Percentiles rank a stretch among this genome's conserved stretches.
These are phyloP conservation scores for Pyralis farinalis DNA, from an alignment of 2,888 invertebrate genomes.

Conservation along the genomic window DNA sequence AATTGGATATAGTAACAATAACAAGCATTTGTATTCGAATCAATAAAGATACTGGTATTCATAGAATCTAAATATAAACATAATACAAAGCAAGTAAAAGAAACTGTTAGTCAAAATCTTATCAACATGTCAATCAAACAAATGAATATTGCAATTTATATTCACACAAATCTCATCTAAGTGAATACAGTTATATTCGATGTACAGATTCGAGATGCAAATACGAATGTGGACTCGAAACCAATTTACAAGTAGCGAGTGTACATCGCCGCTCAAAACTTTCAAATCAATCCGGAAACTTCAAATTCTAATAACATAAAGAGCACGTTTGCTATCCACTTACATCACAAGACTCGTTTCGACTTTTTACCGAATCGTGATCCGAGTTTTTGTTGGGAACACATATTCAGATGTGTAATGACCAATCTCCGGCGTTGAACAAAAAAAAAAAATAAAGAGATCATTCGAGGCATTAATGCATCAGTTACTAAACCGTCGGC, in stretches of 20 bases:
- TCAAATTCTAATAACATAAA: slow-evolving; percentile 71
- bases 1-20: too few relatives aligned
- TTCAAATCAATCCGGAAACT: slow-evolving; percentile 72
- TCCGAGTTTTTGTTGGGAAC: slow-evolving; percentile 68
- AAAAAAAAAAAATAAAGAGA: slow-evolving; percentile 59
- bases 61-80: background rate
- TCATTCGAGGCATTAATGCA: slow-evolving; percentile 76
- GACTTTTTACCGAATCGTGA: slow-evolving; percentile 73
- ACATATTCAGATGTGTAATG: slow-evolving; percentile 79
- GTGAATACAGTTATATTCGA: slow-evolving; percentile 6
- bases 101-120: background rate
- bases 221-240: slow-evolving; percentile 12
- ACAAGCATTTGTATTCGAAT: too few relatives aligned
- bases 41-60: too few relatives aligned
- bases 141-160: slow-evolving; percentile 9
- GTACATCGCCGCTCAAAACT: slow-evolving; percentile 39
- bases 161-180: slow-evolving; percentile 6
- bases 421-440: slow-evolving; percentile 74
- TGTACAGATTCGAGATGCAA: background rate
- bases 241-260: slow-evolving; percentile 29
- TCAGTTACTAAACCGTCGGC: slow-evolving; percentile 78
- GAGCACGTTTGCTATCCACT: slow-evolving; percentile 74
- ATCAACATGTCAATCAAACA: slow-evolving; percentile 5
- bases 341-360: slow-evolving; percentile 62
- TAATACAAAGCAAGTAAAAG: background rate